A percentile compares a stretch with the other conserved stretches of the same genome.
Evolutionary conservation across 92 coral and sea anemone species (phyloP).

Genomic region (Phenganax stokvisi): DNA sequence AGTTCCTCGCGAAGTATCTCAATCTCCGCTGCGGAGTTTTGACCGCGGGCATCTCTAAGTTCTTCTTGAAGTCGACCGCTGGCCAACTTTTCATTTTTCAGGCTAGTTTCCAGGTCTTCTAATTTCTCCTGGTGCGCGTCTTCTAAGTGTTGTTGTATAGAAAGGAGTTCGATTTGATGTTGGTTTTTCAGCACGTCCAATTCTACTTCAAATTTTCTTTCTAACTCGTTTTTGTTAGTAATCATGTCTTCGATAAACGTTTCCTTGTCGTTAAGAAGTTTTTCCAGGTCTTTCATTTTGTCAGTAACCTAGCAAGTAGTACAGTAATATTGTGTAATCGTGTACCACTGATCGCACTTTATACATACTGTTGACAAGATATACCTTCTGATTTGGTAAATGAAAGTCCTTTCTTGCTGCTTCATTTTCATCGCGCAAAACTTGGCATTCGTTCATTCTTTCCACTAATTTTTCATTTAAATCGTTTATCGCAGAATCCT

Average conservation of each 20-base stretch:
- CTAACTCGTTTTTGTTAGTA: slow-evolving; percentile 55
- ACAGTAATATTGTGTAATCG: not conserved
- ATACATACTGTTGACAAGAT: not conserved
- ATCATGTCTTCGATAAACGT: slow-evolving; percentile 61
- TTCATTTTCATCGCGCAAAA: slow-evolving; percentile 71
- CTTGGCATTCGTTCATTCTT: slow-evolving; percentile 78
- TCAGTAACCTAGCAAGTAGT: slow-evolving; percentile 51
- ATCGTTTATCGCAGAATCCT: slow-evolving; percentile 62
- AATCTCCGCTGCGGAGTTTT: not conserved
- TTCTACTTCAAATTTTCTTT: slow-evolving; percentile 61
- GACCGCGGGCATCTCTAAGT: not conserved
- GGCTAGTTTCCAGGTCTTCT: slow-evolving; percentile 41
- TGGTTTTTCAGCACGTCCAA: slow-evolving; percentile 78
- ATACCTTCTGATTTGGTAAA: slow-evolving; percentile 14
- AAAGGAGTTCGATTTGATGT: slow-evolving; percentile 67
- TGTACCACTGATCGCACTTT: too few relatives aligned
- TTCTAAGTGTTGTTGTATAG: slow-evolving; percentile 66
- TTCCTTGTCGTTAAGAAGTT: slow-evolving; percentile 64
- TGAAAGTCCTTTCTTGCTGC: not conserved
- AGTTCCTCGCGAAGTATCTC: slow-evolving; percentile 4
- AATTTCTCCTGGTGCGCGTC: slow-evolving; percentile 49
- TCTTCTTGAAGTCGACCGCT: slow-evolving; percentile 14
- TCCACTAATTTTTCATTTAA: slow-evolving; percentile 60
- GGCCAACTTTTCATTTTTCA: slow-evolving; percentile 7
- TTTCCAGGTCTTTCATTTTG: slow-evolving; percentile 64